phyloP scores from a whole-genome alignment of 2,797 vertebrate species.

The Xiphorhynchus erythropygius region DNA sequence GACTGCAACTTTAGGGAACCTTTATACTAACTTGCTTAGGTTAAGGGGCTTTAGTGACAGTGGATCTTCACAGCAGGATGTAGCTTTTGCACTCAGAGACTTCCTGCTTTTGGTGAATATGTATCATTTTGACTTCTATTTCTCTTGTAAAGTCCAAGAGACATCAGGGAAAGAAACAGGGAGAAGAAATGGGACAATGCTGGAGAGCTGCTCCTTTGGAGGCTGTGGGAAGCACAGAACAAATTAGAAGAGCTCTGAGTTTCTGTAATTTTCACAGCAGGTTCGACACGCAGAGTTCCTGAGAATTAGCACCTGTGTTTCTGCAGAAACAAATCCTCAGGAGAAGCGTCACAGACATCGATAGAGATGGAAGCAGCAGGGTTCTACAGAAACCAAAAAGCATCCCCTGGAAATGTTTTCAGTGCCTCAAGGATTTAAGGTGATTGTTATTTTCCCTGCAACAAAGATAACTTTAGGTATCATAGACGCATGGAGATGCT shows the following conservation, averaged over 20 bases:
- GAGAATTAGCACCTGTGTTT: conserved; percentile 44
- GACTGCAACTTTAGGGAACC: background rate
- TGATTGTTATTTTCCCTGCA: background rate
- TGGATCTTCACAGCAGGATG: background rate
- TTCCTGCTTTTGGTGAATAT: fast-evolving
- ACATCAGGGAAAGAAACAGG: background rate
- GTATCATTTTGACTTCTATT: background rate
- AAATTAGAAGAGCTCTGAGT: conserved; percentile 17
- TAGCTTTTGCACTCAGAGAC: background rate
- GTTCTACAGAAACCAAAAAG: background rate
- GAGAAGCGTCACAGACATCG: conserved; percentile 3
- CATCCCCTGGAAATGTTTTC: background rate
- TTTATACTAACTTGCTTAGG: background rate
- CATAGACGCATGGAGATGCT: background rate
- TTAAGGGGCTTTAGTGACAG: background rate
- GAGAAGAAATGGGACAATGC: background rate
- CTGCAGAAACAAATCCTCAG: conserved; percentile 25
- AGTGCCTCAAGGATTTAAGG: background rate
- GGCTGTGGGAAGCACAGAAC: background rate
- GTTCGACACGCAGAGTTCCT: conserved; percentile 16
- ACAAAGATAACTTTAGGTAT: background rate
- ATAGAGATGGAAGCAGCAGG: conserved; percentile 8
- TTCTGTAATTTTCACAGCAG: conserved; percentile 47
- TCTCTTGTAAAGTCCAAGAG: background rate
- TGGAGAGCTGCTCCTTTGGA: background rate